A percentile compares a stretch with the other conserved stretches of the same genome.
These are phyloP conservation scores for Heterotis niloticus DNA, from an alignment of 2,113 vertebrate species.

Conservation along the genomic window DNA sequence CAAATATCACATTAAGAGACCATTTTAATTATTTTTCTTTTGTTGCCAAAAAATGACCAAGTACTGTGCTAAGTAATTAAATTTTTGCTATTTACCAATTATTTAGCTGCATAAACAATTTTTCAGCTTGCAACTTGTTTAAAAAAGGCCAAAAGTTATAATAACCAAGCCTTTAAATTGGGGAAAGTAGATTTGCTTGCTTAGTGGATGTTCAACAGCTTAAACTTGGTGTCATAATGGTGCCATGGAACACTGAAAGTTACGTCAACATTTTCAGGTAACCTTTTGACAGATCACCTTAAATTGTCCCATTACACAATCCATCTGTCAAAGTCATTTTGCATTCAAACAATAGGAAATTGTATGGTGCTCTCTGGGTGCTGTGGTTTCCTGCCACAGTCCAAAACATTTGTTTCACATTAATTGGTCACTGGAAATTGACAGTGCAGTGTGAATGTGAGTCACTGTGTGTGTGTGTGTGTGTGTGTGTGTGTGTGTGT, in stretches of 20 bases:
- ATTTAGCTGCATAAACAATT: background rate
- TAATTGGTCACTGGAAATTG: too few species aligned
- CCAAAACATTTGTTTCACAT: too few species aligned
- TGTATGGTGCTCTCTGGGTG: too few species aligned
- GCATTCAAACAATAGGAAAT: background rate
- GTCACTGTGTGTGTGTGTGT: too few species aligned
- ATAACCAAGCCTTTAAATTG: background rate
- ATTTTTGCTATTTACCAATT: conserved; percentile 1
- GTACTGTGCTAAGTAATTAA: background rate
- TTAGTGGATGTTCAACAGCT: background rate
- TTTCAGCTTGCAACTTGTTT: background rate
- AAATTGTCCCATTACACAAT: too few species aligned
- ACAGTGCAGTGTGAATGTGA: too few species aligned
- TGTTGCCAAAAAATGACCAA: background rate
- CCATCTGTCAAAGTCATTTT: too few species aligned
- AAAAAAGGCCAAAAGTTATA: background rate
- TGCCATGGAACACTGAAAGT: background rate
- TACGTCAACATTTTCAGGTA: too few species aligned
- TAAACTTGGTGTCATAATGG: background rate
- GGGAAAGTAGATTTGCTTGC: background rate
- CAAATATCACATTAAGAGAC: background rate
- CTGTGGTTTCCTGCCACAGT: too few species aligned
- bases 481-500: too few species aligned
- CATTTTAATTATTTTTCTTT: conserved; percentile 7
- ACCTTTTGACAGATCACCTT: too few species aligned